Percentiles rank a stretch among this genome's conserved stretches.
Evolutionary conservation across 1,140 invertebrate species (phyloP).

Genomic region (Goniozus legneri): DNA sequence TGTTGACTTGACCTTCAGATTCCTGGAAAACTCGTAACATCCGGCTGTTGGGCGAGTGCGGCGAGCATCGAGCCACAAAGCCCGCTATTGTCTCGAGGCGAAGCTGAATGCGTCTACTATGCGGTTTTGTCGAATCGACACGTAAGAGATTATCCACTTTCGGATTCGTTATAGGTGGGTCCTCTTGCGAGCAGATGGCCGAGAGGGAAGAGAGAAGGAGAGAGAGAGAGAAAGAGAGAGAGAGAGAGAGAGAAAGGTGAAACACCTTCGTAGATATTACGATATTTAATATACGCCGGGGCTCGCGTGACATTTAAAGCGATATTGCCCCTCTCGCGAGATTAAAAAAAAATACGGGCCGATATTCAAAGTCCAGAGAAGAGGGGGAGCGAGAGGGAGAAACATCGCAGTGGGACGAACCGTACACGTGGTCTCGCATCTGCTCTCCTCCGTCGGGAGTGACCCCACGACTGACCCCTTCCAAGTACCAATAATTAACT

Average conservation of each 20-base stretch:
- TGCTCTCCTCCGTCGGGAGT: conserved; percentile 34
- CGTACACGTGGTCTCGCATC: conserved; percentile 41
- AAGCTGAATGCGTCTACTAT: too few relatives aligned
- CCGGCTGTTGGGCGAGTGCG: conserved; percentile 2
- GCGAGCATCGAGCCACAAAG: background rate
- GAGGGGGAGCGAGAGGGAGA: background rate
- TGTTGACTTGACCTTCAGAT: conserved; percentile 11
- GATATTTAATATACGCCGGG: too few relatives aligned
- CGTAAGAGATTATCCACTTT: too few relatives aligned
- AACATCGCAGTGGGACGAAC: too few relatives aligned
- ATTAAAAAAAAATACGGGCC: too few relatives aligned
- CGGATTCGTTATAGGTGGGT: too few relatives aligned
- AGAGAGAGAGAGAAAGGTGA: conserved; percentile 3
- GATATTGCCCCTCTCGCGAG: too few relatives aligned
- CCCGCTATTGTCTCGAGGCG: too few relatives aligned
- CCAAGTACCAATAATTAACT: conserved; percentile 47
- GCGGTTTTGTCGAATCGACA: too few relatives aligned
- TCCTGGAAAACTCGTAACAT: conserved; percentile 7
- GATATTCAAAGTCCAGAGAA: background rate
- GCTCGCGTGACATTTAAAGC: too few relatives aligned
- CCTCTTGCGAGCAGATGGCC: conserved; percentile 1
- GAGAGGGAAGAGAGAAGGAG: conserved; percentile 6
- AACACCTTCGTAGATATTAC: too few relatives aligned
- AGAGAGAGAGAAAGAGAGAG: conserved; percentile 1
- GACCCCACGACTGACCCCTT: conserved; percentile 34